Evolutionary conservation across 2,113 vertebrate species (phyloP).

Genomic region (Boulengeromyrus knoepffleri): DNA sequence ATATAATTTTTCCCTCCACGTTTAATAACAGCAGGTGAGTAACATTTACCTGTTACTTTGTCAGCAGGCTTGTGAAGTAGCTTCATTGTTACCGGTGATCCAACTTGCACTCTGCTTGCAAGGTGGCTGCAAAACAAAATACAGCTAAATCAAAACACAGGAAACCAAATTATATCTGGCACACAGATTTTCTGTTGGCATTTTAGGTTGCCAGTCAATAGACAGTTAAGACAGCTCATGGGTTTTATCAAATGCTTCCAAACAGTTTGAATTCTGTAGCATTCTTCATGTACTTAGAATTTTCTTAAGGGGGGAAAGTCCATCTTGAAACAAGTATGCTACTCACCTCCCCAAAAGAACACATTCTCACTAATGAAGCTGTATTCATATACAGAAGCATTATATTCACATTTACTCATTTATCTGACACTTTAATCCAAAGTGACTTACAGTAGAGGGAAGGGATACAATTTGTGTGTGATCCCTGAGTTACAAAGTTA

Average conservation of each 20-base stretch:
- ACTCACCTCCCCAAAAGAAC: not conserved
- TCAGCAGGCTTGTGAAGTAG: slow-evolving; percentile 59
- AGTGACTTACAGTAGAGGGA: not conserved
- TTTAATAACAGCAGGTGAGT: not conserved
- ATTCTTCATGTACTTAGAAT: not conserved
- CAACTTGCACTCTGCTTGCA: slow-evolving; percentile 68
- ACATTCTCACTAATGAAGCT: not conserved
- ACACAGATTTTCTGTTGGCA: not conserved
- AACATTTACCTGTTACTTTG: slow-evolving; percentile 51
- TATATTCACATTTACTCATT: not conserved
- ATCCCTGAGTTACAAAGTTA: not conserved
- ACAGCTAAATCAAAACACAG: not conserved
- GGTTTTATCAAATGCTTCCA: not conserved
- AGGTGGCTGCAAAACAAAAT: slow-evolving; percentile 58
- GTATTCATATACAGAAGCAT: not conserved
- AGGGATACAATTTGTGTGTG: not conserved
- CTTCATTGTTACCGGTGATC: slow-evolving; percentile 62
- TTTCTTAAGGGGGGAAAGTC: not conserved
- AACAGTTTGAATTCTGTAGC: not conserved
- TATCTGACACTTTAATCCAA: not conserved
- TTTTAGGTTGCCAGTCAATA: not conserved
- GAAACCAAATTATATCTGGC: not conserved
- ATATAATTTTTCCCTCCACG: not conserved
- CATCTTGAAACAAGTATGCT: not conserved
- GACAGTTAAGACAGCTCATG: not conserved